phyloP scores from a whole-genome alignment of 2,113 vertebrate genomes.

The Eleginops maclovinus region DNA sequence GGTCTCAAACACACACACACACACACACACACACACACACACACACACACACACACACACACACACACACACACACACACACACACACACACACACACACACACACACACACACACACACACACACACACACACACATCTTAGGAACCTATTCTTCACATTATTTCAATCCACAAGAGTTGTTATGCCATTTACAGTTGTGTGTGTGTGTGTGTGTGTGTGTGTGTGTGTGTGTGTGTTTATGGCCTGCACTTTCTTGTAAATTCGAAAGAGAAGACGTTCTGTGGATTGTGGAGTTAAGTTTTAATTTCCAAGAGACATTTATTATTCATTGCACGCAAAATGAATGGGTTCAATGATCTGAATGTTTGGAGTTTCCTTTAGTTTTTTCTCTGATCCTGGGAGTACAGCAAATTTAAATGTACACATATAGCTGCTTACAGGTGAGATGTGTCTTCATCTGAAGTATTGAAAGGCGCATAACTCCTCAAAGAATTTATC shows the following conservation, averaged over 20 bases:
- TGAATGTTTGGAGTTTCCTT: not conserved
- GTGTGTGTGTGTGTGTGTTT: constrained; percentile 20
- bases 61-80: too few relatives aligned
- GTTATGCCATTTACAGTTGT: too few relatives aligned
- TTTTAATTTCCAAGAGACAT: constrained; percentile 35
- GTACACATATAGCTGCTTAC: too few relatives aligned
- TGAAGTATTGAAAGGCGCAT: too few relatives aligned
- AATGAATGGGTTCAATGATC: not conserved
- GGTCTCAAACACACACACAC: too few relatives aligned
- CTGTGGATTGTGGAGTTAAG: constrained; percentile 33
- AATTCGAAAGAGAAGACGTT: constrained; percentile 11
- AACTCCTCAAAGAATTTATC: too few relatives aligned
- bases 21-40: too few relatives aligned
- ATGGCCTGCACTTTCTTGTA: constrained; percentile 11
- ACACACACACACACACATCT: too few relatives aligned
- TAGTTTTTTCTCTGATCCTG: not conserved
- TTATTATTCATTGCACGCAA: constrained; percentile 20
- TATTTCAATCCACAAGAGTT: constrained; percentile 9
- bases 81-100: too few relatives aligned
- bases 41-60: too few relatives aligned
- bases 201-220: constrained; percentile 13
- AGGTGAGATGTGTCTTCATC: too few relatives aligned
- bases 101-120: too few relatives aligned
- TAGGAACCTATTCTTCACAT: not conserved
- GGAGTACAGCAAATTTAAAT: not conserved